Evolutionary conservation across 1,140 invertebrate genomes (phyloP), one percentile per base, ranked within the genome.

Genomic region (Hycleus cichorii): DNA sequence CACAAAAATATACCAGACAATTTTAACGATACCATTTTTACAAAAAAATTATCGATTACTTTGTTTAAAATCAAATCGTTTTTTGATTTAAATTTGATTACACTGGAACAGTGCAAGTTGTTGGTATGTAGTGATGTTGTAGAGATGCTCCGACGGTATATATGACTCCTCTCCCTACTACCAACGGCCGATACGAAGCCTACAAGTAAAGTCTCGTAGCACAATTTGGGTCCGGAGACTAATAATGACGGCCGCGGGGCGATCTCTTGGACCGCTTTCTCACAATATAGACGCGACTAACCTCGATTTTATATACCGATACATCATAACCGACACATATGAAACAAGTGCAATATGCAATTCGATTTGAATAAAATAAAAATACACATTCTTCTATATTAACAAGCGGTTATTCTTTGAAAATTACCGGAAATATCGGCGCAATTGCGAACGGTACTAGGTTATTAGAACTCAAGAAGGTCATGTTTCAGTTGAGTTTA

Each of bases 1-100:
- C 81, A 78, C 72, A 80, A 66, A 59, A 83, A 61, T 67, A 69
- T 63, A 48, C 63, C 66, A 52, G 61, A 55, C 42, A 71, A 39
- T 65, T 68, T 71, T 47, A 59, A 57, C 51, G 59, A 64, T 57
- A 63, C 63, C 65, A 66, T 69, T 47, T 44, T 62, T 59, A 18
- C 18, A 18, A 18, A 18, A 12, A 12, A 12, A 12, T 12, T 12
- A 12, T 12, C 12, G 12, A 18, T 18, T 18, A 47, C 56, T 58
- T 58, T 60, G 49, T 32, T 4, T 32, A 10, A 18, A 18, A 60
- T 52, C 6, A 2, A 49, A 11, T 50, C 3, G 5, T 10, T n/a
- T 50, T 42, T 50, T 7, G 32, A 5, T 32, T 32, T 32, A 32
- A 32, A 32, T 5, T 32, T 5, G 7, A 32, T 32, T 44, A 26